Evolutionary conservation across 2,797 vertebrate genomes (phyloP), one percentile per base, ranked within the genome.

Genomic region (Sciurus carolinensis): DNA sequence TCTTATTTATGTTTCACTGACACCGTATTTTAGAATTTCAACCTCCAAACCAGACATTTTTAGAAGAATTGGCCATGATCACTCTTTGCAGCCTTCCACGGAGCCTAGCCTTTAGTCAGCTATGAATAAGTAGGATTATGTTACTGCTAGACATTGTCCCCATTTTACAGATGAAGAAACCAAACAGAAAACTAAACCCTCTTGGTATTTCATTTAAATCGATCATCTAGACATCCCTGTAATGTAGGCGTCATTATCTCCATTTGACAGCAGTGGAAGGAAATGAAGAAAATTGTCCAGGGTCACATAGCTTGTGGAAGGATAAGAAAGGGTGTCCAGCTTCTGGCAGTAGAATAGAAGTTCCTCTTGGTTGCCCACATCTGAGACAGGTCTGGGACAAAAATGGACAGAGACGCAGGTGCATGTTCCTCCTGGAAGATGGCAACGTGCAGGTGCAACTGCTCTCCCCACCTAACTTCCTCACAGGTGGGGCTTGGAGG

Each of bases 91-190:
- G 33, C 11, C 52, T 95, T 88, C 59, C 44, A 44, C 11, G 30
- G 66, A 90, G 72, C 26, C 50, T 33, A 82, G 33, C 3, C 5
- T 17, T 28, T 20, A 20, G 10, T 18, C 18, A 5, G 81, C 28
- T n/a, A 24, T 59, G 36, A 59, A 6, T 24, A 62, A 75, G 18
- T 24, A 57, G 42, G 36, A 17, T 28, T 13, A 39, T 42, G 44
- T 57, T 42, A 39, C 77, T 57, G 18, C 50, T 84, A 77, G 71
- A 9, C 11, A 85, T 47, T 50, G 71, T 30, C 28, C 50, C 26
- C 36, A 79, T 36, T 85, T 85, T 36, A 86, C 15, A 92, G 76
- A 72, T 28, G 10, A 76, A 22, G 81, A 91, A 92, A 91, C 57
- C 33, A 30, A 76, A 30, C 39, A 75, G 66, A 87, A 94, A 26